Evolutionary conservation across 1,140 invertebrate genomes (phyloP).

Genomic region (Aphelenchoides avenae): DNA sequence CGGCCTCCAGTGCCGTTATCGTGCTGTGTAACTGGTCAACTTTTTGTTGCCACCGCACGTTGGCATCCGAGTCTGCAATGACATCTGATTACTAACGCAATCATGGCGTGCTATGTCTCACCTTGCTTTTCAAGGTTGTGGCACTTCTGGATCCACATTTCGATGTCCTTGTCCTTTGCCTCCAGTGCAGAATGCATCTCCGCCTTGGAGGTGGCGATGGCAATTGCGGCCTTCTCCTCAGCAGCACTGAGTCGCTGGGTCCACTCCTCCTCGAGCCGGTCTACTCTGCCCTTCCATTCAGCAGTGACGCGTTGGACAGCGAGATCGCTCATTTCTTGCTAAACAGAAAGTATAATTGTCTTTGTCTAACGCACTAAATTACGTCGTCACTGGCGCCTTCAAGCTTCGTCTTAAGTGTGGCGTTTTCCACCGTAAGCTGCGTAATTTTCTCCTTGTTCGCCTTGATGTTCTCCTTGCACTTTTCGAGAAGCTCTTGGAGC

Average conservation of each 20-base stretch:
- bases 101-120: neutral
- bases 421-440: conserved; percentile 33
- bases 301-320: conserved; percentile 31
- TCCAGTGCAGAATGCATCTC: conserved; percentile 44
- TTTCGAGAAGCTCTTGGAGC: conserved; percentile 37
- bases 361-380: neutral
- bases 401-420: conserved; percentile 3
- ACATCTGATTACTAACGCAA: neutral
- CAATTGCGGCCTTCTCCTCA: conserved; percentile 36
- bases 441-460: conserved; percentile 39
- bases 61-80: conserved; percentile 43
- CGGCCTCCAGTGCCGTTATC: conserved; percentile 43
- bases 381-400: neutral
- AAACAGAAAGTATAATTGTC: neutral
- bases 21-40: conserved; percentile 31
- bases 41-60: conserved; percentile 39
- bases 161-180: conserved; percentile 48
- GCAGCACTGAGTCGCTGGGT: conserved; percentile 7
- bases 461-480: conserved; percentile 43
- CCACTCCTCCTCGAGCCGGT: conserved; percentile 39
- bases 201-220: conserved; percentile 44
- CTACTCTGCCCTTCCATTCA: conserved; percentile 50
- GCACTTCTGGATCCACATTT: conserved; percentile 45
- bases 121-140: conserved; percentile 36
- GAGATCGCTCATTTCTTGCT: conserved; percentile 3